Base-by-base conservation (phyloP, 2,888 invertebrate genomes). In the Nomada fucata region DNA sequence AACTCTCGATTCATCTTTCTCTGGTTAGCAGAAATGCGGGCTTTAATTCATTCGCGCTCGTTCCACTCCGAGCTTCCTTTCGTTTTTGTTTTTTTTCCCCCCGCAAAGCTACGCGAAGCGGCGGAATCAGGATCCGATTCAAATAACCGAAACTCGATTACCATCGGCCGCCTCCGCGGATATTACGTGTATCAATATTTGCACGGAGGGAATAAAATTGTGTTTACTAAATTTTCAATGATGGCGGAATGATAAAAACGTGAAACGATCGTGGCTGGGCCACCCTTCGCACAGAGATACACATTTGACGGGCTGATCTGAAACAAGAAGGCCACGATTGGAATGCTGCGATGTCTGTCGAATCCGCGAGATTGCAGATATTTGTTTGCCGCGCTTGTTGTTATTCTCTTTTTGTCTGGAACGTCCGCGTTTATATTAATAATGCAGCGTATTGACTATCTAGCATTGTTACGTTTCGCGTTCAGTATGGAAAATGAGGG, bases 131-230 rank as follows among this genome's bases (percentile, higher is more conserved):
- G 47, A 74, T 77, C 68, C 72, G 82, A 84, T 69, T 86, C 70
- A 57, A 81, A 76, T 78, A 74, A 86, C 80, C 73, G 72, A 79
- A 83, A 80, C 76, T 83, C 70, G 71, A 67, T 71, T 86, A 78
- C 67, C 78, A 77, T 71, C 60, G 67, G 55, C 60, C 44, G 36
- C 47, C 10, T 71, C 18, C 55, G 53, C n/a, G 55, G 60, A 23
- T 50, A 59, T 80, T 78, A 47, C 74, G 55, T 11, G 65, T 52
- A 75, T 70, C 79, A 76, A 86, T 83, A 86, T 86, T 83, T 79
- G 75, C 74, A 15, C 50, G 80, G 72, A 36, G 63, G 75, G 73
- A 83, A 76, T 75, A 78, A 83, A 83, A 82, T 76, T 76, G 69
- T 65, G 83, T 83, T 82, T 69, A 42, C 78, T 67, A 72, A 83